Conservation (phyloP, 2,113 vertebrate species). For the Acrocephalus kingi region DNA sequence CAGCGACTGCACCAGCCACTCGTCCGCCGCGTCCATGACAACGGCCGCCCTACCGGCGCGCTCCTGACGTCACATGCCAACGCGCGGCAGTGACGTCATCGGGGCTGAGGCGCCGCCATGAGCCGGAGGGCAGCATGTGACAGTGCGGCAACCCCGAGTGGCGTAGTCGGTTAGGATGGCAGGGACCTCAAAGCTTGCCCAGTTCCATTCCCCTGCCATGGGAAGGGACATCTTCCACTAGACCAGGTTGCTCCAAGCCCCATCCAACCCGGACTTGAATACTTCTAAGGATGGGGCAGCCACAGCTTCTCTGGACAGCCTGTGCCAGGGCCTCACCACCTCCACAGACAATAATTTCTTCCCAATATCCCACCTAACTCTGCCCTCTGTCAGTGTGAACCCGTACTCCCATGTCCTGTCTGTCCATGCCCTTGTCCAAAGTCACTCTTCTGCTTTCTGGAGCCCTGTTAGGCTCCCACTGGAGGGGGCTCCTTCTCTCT, state of each 20-base stretch:
- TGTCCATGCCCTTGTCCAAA: background rate
- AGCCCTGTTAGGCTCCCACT: background rate
- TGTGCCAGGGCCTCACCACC: accelerated
- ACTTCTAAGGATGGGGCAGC: background rate
- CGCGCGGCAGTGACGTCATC: background rate
- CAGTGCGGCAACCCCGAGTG: accelerated
- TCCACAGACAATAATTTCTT: background rate
- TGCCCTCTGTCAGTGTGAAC: background rate
- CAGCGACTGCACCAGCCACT: constrained; percentile 1
- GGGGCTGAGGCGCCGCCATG: accelerated
- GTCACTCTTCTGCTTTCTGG: background rate
- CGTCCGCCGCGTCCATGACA: constrained; percentile 14
- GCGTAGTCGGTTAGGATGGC: accelerated
- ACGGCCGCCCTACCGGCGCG: background rate
- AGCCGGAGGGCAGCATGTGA: accelerated
- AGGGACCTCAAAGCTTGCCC: accelerated
- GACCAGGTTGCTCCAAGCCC: background rate
- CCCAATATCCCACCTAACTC: background rate
- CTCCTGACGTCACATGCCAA: accelerated
- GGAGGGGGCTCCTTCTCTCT: too few species aligned
- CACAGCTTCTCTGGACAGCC: too few species aligned
- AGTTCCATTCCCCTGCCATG: accelerated
- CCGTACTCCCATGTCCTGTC: background rate
- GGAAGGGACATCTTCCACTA: background rate
- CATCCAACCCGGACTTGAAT: background rate